These are phyloP conservation scores for Actinernus sp. DNA, from an alignment of 92 coral and sea anemone genomes.

Conservation along the genomic window DNA sequence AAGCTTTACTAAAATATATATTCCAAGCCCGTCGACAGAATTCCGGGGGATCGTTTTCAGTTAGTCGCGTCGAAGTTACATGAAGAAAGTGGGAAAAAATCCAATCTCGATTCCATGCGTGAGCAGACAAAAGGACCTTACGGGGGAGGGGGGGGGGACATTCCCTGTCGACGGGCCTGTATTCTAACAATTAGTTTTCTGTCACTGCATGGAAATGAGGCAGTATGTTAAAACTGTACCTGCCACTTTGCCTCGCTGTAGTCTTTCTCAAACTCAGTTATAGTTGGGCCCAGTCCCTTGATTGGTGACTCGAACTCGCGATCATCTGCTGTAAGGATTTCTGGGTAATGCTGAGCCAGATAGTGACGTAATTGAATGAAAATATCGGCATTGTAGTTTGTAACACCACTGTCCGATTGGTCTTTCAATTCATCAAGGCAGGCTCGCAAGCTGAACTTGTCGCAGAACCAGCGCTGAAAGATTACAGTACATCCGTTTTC, in stretches of 20 bases:
- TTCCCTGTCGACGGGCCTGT: no score
- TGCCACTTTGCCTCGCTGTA: conserved; percentile 8
- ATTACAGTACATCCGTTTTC: neutral
- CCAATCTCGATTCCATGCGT: no score
- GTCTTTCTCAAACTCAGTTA: conserved; percentile 23
- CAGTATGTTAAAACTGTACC: no score
- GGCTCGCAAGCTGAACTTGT: conserved; percentile 49
- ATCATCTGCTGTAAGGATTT: conserved; percentile 63
- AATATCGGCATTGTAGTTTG: conserved; percentile 65
- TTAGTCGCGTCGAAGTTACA: no score
- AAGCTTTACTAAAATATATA: no score
- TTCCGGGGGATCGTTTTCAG: no score
- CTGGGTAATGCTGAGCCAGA: conserved; percentile 47
- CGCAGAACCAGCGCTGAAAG: conserved; percentile 65
- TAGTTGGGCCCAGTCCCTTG: conserved; percentile 56
- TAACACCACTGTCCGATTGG: conserved; percentile 55
- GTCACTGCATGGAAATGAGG: no score
- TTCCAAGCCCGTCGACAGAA: no score
- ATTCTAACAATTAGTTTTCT: no score
- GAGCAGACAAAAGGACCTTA: no score
- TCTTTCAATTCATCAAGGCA: conserved; percentile 75
- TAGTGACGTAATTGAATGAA: conserved; percentile 79
- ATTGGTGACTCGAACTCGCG: conserved; percentile 73
- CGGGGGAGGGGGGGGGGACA: no score
- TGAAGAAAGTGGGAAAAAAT: no score